Percentiles rank a stretch among this genome's conserved stretches.
These are phyloP conservation scores for Acanthis flammea DNA, from an alignment of 2,797 vertebrate species.

Conservation along the genomic window DNA sequence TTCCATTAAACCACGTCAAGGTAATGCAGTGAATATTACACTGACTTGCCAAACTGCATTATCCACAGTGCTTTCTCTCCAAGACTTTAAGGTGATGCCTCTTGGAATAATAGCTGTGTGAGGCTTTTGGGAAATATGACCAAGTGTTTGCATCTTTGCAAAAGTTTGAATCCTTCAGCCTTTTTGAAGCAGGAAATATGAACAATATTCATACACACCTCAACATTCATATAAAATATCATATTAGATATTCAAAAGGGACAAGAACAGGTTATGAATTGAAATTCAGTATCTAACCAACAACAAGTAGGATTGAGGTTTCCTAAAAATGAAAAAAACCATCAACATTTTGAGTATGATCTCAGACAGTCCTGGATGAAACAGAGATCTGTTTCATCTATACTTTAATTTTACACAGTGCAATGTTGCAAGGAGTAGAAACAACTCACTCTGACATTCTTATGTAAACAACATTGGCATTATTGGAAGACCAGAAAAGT, in stretches of 20 bases:
- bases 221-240: background rate
- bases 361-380: background rate
- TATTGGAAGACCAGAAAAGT: background rate
- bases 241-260: background rate
- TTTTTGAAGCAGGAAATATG: background rate
- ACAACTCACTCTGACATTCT: background rate
- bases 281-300: background rate
- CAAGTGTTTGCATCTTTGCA: background rate
- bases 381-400: background rate
- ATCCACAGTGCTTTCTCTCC: background rate
- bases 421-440: background rate
- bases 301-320: background rate
- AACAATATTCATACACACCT: background rate
- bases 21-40: constrained; percentile 41
- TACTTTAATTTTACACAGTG: background rate
- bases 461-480: background rate
- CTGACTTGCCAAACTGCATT: constrained; percentile 31
- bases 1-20: constrained; percentile 50
- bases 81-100: background rate
- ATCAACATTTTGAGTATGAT: background rate
- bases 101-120: constrained; percentile 3
- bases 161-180: background rate
- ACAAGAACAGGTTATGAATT: background rate
- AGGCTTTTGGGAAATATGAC: background rate
- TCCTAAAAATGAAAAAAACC: background rate